Conservation (phyloP, 2,888 invertebrate genomes). For the Orgyia antiqua region DNA sequence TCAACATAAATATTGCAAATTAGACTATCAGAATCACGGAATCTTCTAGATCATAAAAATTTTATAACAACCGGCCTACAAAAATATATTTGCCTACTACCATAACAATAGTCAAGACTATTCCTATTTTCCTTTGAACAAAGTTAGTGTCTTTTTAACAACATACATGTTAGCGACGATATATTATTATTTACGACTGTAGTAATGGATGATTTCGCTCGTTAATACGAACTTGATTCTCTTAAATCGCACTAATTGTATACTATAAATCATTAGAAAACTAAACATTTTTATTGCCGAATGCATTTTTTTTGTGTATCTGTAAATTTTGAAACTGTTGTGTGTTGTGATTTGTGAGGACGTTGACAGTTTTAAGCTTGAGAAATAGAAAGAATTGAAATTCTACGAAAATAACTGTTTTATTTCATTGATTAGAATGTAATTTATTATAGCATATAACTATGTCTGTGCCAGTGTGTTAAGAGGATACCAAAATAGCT, state of each 20-base stretch:
- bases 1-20: too few species aligned
- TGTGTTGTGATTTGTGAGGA: slow-evolving; percentile 21
- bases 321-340: slow-evolving; percentile 27
- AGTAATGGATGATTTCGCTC: slow-evolving; percentile 45
- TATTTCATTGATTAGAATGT: background rate
- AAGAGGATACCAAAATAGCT: too few species aligned
- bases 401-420: background rate
- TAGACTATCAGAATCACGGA: too few species aligned
- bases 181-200: slow-evolving; percentile 49
- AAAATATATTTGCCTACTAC: too few species aligned
- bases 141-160: slow-evolving; percentile 8
- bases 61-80: too few species aligned
- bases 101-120: too few species aligned
- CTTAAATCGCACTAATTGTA: slow-evolving; percentile 60
- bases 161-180: slow-evolving; percentile 31
- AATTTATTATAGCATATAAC: too few species aligned
- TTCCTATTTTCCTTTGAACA: too few species aligned
- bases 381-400: background rate
- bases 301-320: slow-evolving; percentile 30
- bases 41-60: too few species aligned
- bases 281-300: slow-evolving; percentile 23
- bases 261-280: slow-evolving; percentile 35
- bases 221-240: slow-evolving; percentile 53
- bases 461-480: too few species aligned
- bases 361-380: slow-evolving; percentile 16